Evolutionary conservation across 2,113 vertebrate genomes (phyloP).

Genomic region (Grammomys surdaster): DNA sequence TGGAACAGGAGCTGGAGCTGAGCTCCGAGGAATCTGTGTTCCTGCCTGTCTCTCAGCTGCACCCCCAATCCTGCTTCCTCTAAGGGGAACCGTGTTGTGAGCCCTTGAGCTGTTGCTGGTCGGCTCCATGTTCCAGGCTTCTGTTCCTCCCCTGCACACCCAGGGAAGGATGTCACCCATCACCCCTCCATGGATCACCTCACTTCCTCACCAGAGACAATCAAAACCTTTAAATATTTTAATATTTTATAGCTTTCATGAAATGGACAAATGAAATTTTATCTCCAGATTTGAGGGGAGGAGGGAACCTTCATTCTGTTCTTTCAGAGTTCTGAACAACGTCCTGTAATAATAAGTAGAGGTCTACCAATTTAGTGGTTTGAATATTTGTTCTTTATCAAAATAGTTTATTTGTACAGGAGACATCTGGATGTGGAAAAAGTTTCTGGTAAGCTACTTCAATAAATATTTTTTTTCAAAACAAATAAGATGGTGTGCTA

Average conservation of each 20-base stretch:
- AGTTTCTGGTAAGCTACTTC: conserved; percentile 50
- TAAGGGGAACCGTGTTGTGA: not conserved
- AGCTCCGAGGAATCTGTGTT: not conserved
- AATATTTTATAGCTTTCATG: not conserved
- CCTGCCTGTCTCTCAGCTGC: not conserved
- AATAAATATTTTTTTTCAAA: conserved; percentile 51
- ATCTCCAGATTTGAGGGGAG: not conserved
- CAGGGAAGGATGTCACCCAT: no score
- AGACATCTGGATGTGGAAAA: conserved; percentile 46
- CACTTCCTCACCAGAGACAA: not conserved
- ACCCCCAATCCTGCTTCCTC: not conserved
- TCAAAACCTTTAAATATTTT: not conserved
- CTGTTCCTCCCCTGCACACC: not conserved
- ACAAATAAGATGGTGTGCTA: conserved; percentile 41
- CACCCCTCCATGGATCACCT: not conserved
- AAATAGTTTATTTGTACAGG: conserved; percentile 37
- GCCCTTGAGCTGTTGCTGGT: not conserved
- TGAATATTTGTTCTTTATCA: conserved; percentile 63
- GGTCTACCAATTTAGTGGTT: conserved; percentile 18
- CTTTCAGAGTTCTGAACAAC: conserved; percentile 17
- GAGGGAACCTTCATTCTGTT: not conserved
- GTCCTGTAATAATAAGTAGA: not conserved
- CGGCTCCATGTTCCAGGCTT: no score
- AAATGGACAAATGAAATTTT: conserved; percentile 40
- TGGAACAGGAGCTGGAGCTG: not conserved